A percentile compares a stretch with the other conserved stretches of the same genome.
Conservation (phyloP, 2,888 invertebrate species). For the Stegana nigrithorax region DNA sequence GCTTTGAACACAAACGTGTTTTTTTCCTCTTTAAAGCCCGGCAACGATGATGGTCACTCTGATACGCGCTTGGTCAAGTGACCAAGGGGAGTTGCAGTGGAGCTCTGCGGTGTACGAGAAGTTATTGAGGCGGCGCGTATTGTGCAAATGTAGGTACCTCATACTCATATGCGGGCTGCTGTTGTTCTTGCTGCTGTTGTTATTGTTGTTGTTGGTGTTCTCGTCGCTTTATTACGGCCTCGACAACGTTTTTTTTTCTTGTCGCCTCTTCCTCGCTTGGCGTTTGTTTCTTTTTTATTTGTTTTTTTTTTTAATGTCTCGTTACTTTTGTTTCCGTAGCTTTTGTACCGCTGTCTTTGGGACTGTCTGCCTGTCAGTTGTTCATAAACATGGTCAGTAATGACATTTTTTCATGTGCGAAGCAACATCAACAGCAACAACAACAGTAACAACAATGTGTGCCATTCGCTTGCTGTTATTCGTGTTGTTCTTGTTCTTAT, state of each 20-base stretch:
- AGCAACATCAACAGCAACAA: too few species aligned
- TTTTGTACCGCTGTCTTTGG: slow-evolving; percentile 7
- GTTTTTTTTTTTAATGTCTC: not conserved
- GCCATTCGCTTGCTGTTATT: not conserved
- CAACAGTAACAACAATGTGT: not conserved
- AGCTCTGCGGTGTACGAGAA: not conserved
- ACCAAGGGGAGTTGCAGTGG: too few species aligned
- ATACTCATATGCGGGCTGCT: too few species aligned
- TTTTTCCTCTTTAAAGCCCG: slow-evolving; percentile 25
- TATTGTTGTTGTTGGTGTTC: not conserved
- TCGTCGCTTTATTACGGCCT: slow-evolving; percentile 11
- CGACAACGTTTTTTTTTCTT: not conserved
- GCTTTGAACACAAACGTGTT: slow-evolving; percentile 26
- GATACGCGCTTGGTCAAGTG: not conserved
- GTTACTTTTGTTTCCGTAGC: slow-evolving; percentile 15
- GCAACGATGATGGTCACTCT: not conserved
- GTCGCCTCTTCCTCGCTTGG: not conserved
- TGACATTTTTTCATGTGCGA: slow-evolving; percentile 33
- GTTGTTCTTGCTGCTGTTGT: not conserved
- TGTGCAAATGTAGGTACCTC: too few species aligned
- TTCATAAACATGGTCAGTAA: slow-evolving; percentile 35
- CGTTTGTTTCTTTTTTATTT: not conserved
- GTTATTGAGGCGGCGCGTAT: not conserved
- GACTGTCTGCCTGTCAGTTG: slow-evolving; percentile 27
- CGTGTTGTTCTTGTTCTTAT: not conserved